Percentiles rank a stretch among this genome's conserved stretches.
phyloP scores from a whole-genome alignment of 2,888 invertebrate genomes.

The Horisme vitalbata region DNA sequence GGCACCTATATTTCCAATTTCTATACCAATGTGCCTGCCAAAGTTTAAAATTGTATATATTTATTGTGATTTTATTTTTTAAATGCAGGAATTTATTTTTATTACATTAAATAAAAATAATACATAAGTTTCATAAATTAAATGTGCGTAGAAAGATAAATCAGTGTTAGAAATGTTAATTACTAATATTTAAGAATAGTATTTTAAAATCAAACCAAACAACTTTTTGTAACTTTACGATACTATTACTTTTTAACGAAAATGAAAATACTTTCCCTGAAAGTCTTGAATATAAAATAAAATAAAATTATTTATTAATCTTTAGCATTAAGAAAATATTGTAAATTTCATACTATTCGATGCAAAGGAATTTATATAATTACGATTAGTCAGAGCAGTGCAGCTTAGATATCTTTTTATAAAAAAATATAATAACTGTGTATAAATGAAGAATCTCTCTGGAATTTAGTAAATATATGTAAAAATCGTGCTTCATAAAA shows the following conservation, averaged over 20 bases:
- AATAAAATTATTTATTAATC: constrained; percentile 3
- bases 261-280: too few species aligned
- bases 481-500: constrained; percentile 7
- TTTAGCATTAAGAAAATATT: constrained; percentile 29
- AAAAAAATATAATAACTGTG: constrained; percentile 2
- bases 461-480: constrained; percentile 24
- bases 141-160: neutral
- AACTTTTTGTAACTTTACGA: too few species aligned
- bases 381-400: constrained; percentile 43
- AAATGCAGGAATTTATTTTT: neutral
- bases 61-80: constrained; percentile 6
- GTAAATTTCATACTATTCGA: constrained; percentile 57
- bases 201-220: too few species aligned
- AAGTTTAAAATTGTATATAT: constrained; percentile 35
- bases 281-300: too few species aligned
- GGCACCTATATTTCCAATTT: constrained; percentile 21
- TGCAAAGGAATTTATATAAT: constrained; percentile 69
- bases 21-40: constrained; percentile 67
- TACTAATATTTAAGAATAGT: too few species aligned
- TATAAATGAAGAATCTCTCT: constrained; percentile 25
- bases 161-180: neutral
- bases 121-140: too few species aligned
- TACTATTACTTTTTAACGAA: too few species aligned
- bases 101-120: too few species aligned
- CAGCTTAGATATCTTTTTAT: constrained; percentile 28